Base-by-base conservation (phyloP, 2,797 vertebrate species). In the Acanthurus tractus region DNA sequence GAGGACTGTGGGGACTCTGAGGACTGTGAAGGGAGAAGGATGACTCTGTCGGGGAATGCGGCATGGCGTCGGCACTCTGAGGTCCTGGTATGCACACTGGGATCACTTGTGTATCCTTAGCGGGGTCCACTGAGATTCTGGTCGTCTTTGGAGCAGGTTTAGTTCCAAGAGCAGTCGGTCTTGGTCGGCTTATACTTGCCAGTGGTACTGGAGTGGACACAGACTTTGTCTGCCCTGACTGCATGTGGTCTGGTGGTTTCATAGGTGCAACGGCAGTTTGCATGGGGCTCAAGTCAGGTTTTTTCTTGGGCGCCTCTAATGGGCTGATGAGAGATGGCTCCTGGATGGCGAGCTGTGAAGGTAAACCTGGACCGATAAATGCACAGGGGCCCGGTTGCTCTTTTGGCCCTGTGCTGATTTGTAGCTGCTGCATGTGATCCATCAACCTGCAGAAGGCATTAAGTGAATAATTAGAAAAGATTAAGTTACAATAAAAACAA, bases 11-110 rank as follows among this genome's bases (percentile, higher is more conserved):
- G 48, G 87, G 77, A 63, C 89, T 84, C 54, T 86, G 90, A 44
- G 90, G 90, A 66, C 85, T 88, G 66, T 62, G 89, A 2, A 79
- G 86, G 45, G 91, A 83, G 13, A 92, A 83, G 1, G 87, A 50
- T 20, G 91, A 83, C 40, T 95, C 92, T 45, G 94, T 91, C 7
- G 91, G 92, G 7, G 95, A 94, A 42, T 94, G 91, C 1, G 87
- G 78, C 14, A 90, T 57, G 4, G 77, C 13, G 45, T 80, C 84
- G 74, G 81, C 82, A 29, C 82, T 86, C 58, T 92, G 89, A 8
- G 89, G 88, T 68, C 65, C 88, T 0, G 88, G 83, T 63, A 93
- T 86, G 77, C 91, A 78, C 65, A 88, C 78, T 55, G 92, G 91
- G 12, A 93, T 59, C 66, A 92, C 64, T 22, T 89, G 79, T 34